Evolutionary conservation across 2,113 vertebrate species (phyloP).

Genomic region (Balaeniceps rex): DNA sequence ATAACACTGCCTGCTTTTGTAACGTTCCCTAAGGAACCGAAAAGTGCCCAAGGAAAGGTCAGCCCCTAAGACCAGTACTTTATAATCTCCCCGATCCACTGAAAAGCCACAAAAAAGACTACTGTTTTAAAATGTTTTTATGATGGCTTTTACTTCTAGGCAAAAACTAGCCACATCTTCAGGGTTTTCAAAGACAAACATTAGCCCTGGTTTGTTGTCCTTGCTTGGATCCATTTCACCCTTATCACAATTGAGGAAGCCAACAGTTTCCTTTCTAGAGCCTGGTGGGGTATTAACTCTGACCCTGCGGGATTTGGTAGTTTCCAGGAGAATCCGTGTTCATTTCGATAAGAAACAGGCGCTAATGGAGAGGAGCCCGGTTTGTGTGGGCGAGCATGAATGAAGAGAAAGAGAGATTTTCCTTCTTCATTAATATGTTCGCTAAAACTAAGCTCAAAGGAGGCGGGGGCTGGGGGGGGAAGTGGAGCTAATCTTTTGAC

Average conservation of each 20-base stretch:
- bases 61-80: background rate
- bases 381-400: background rate
- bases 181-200: conserved; percentile 5
- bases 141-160: conserved; percentile 2
- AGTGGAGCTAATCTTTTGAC: background rate
- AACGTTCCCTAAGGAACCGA: background rate
- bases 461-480: too few relatives aligned
- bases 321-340: conserved; percentile 51
- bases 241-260: conserved; percentile 55
- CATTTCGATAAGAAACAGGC: conserved; percentile 31
- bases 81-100: background rate
- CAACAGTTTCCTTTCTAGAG: conserved; percentile 52
- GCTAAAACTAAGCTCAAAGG: background rate
- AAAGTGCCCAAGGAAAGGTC: background rate
- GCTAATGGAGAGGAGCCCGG: conserved; percentile 21
- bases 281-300: conserved; percentile 32
- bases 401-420: background rate
- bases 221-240: conserved; percentile 33
- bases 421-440: conserved; percentile 19
- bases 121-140: background rate
- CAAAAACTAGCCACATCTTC: conserved; percentile 20
- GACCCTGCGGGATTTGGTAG: conserved; percentile 33
- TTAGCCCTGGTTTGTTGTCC: conserved; percentile 27
- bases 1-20: background rate
- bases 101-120: background rate